Conservation (phyloP, 2,797 vertebrate species). For the Myiotriccus ornatus region DNA sequence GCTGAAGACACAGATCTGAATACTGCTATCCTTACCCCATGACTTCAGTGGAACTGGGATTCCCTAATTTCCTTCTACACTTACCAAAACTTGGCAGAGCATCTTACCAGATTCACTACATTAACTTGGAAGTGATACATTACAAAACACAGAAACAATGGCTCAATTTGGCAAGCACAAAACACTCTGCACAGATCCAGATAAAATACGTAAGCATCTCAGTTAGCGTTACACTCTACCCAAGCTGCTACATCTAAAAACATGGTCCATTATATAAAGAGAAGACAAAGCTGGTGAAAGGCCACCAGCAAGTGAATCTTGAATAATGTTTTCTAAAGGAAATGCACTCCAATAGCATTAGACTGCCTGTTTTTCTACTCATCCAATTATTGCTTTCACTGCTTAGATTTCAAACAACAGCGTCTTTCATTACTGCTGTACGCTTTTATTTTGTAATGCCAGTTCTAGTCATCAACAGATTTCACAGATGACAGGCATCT, state of each 20-base stretch:
- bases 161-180: slow-evolving; percentile 30
- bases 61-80: slow-evolving; percentile 7
- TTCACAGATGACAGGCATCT: not conserved
- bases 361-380: not conserved
- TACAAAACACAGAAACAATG: slow-evolving; percentile 24
- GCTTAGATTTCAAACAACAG: slow-evolving; percentile 25
- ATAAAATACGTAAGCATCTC: slow-evolving; percentile 28
- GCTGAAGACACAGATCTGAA: not conserved
- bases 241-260: slow-evolving; percentile 17
- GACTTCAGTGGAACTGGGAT: not conserved
- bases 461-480: not conserved
- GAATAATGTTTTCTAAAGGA: not conserved
- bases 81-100: slow-evolving; percentile 45
- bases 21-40: not conserved
- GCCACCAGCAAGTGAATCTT: not conserved
- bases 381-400: not conserved
- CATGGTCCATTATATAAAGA: not conserved
- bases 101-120: slow-evolving; percentile 50
- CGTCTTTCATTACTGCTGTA: not conserved
- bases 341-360: slow-evolving; percentile 27
- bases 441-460: not conserved
- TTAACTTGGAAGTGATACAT: slow-evolving; percentile 45
- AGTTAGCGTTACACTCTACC: not conserved
- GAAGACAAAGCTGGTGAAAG: slow-evolving; percentile 29
- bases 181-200: not conserved